Evolutionary conservation across 1,140 invertebrate genomes (phyloP).

Genomic region (Mylabris phalerata): DNA sequence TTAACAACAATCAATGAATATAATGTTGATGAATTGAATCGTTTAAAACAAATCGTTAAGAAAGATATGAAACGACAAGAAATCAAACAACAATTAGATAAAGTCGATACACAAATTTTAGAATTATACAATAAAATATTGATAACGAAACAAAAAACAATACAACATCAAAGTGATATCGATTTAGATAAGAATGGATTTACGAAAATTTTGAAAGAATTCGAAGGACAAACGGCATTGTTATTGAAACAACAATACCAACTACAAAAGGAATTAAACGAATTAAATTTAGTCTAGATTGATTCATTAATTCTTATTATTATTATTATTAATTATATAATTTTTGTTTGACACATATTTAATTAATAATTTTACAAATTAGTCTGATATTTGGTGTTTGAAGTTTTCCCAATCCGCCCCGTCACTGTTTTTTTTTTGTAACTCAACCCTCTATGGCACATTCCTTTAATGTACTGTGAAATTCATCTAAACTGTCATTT

Average conservation of each 20-base stretch:
- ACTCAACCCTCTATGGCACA: too few relatives aligned
- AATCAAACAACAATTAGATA: slow-evolving; percentile 59
- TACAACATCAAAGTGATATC: slow-evolving; percentile 24
- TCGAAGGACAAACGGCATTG: slow-evolving; percentile 31
- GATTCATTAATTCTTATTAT: neutral
- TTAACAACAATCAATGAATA: slow-evolving; percentile 61
- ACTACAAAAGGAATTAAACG: slow-evolving; percentile 3
- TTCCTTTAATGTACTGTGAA: too few relatives aligned
- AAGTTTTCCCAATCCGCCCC: neutral
- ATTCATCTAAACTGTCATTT: too few relatives aligned
- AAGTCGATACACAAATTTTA: slow-evolving; percentile 51
- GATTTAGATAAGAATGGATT: slow-evolving; percentile 26
- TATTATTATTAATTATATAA: neutral
- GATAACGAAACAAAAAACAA: slow-evolving; percentile 26
- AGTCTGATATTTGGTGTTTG: slow-evolving; percentile 15
- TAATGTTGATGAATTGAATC: slow-evolving; percentile 60
- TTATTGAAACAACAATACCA: slow-evolving; percentile 31
- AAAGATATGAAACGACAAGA: slow-evolving; percentile 62
- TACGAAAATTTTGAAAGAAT: slow-evolving; percentile 26
- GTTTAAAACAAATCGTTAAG: slow-evolving; percentile 52
- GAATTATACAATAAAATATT: slow-evolving; percentile 36
- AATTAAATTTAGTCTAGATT: slow-evolving; percentile 1
- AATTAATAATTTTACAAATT: slow-evolving; percentile 9
- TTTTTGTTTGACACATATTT: slow-evolving; percentile 14
- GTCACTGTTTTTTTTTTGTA: too few relatives aligned